Base-by-base conservation (phyloP, 1,140 invertebrate genomes). In the Neodiprion pinetum region DNA sequence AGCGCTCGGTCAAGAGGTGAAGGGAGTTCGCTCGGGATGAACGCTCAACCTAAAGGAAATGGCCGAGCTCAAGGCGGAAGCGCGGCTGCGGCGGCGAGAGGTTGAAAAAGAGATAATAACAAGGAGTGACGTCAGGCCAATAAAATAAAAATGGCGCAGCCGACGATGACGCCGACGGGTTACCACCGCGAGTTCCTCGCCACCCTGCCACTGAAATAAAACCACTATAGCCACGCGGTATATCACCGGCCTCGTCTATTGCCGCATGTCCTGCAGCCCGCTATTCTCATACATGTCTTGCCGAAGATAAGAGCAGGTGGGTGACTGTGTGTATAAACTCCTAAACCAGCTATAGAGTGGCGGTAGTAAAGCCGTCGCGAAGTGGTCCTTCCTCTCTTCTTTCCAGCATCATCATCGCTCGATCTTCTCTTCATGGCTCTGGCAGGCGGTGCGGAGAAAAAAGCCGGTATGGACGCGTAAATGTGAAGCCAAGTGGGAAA, bases 81-180 rank as follows among this genome's bases (percentile, higher is more conserved):
- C 67, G 12, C 12, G 21, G 14, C 17, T 11, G 67, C 10, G 3
- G 67, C 67, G 14, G 40, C 14, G 67, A 12, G 12, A 47, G 23
- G 23, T 17, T 17, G 17, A 69, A 69, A 21, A 47, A 69, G 23
- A 69, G 67, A 69, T 69, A 69, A 69, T 69, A 69, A 69, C 67
- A 69, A 21, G 67, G 21, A 11, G 67, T 47, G 67, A 69, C 17
- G 67, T 69, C 67, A 69, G 11, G 67, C 11, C 67, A 69, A 69
- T 69, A 69, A 69, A 69, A 69, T 21, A 69, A 69, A 69, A 69
- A 69, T 69, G 14, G 40, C 67, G 5, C 12, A 11, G 67, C 67
- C 17, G 21, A 11, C 53, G 53, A 17, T 17, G 7, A 61, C 53
- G 28, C 28, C 17, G 17, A n/a, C 10, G 1, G 53, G 53, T 61